phyloP scores from a whole-genome alignment of 2,797 vertebrate genomes.

The Tadarida brasiliensis region DNA sequence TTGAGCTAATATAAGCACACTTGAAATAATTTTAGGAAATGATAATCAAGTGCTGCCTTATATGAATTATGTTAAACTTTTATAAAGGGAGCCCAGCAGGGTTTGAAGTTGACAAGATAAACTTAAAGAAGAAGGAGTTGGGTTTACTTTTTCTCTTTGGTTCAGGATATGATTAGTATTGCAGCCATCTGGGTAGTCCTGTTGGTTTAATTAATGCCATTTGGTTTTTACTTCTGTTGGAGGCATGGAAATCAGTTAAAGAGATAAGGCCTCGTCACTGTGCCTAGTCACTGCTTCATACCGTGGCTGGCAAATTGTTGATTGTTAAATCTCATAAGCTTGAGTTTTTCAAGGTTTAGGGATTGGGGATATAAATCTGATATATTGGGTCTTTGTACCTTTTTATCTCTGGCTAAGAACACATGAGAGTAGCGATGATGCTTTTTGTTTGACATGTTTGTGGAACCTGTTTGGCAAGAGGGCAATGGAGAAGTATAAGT shows the following conservation, averaged over 20 bases:
- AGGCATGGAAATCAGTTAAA: background rate
- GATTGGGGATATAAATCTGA: conserved; percentile 2
- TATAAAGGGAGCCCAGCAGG: background rate
- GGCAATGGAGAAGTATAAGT: background rate
- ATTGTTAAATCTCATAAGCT: conserved; percentile 13
- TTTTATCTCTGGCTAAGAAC: conserved; percentile 58
- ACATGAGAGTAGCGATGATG: background rate
- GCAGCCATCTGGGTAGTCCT: background rate
- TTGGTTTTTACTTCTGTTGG: conserved; percentile 21
- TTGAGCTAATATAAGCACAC: conserved; percentile 44
- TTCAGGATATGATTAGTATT: conserved; percentile 4
- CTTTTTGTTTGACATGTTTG: conserved; percentile 42
- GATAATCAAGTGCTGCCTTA: conserved; percentile 14
- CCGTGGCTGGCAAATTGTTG: conserved; percentile 29
- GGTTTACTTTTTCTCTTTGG: conserved; percentile 20
- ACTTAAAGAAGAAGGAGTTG: background rate
- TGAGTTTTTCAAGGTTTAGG: conserved; percentile 11
- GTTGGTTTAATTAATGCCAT: conserved; percentile 56
- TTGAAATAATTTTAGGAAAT: conserved; percentile 57
- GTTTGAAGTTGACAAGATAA: conserved; percentile 34
- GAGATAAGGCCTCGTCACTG: background rate
- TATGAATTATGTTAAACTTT: conserved; percentile 45
- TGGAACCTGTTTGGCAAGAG: conserved; percentile 36
- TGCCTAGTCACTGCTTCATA: background rate
- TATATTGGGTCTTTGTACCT: background rate